Evolutionary conservation across 1,140 invertebrate genomes (phyloP), one percentile per base, ranked within the genome.

Genomic region (Trypoxylus dichotomus): DNA sequence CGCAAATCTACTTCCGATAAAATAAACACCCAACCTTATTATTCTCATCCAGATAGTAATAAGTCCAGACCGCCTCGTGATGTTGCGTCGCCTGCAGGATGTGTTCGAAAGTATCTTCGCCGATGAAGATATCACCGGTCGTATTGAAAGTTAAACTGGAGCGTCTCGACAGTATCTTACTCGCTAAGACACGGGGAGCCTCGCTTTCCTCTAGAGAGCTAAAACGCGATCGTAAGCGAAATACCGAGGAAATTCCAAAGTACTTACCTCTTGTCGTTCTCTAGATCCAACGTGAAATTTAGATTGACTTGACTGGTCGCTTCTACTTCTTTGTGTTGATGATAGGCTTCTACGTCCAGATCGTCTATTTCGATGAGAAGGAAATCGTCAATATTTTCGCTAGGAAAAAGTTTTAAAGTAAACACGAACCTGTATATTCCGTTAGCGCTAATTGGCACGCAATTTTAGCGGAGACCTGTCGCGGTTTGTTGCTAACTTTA

Each of bases 1-100:
- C 13, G 15, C 13, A 13, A 37, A 13, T 37, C 32, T 5, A 37
- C n/a, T 5, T 41, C 19, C 19, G 15, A 25, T 27, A 5, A 13
- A 13, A 24, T 10, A 29, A 71, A 27, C 63, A 3, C 19, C 27
- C 6, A 79, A 81, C 92, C 88, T 94, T 93, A 85, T 96, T 94
- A 83, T 94, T 91, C 83, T 95, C 93, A 83, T 95, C 93, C 83
- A 94, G 92, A 83, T 97, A 97, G 87, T 97, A 96, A 86, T 95
- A 97, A 0, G 95, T 93, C 89, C 97, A 94, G 1, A 96, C 86
- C 6, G 95, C 92, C 80, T 97, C 96, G 84, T 96, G 93, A 79
- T 96, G 92, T 41, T 92, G 88, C 7, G 95, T 94, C 74, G 94
- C 92, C 86, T 94, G 91, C 21, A 97, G 88, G 80, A 96, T 94